Evolutionary conservation across 2,113 vertebrate species (phyloP).

Genomic region (Lipophrys pholis): DNA sequence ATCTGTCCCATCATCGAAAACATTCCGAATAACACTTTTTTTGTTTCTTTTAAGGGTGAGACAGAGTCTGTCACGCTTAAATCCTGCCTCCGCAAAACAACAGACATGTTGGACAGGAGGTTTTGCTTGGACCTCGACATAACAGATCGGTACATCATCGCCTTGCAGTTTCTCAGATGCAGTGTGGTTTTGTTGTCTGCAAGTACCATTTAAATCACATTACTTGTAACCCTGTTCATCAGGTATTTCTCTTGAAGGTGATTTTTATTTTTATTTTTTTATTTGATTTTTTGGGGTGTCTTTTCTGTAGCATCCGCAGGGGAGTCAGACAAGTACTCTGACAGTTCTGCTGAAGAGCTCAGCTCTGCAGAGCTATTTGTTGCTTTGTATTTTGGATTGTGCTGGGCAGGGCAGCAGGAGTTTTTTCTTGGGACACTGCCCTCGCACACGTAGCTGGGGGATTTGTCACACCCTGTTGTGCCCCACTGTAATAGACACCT

Average conservation of each 20-base stretch:
- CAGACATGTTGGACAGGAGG: slow-evolving; percentile 90
- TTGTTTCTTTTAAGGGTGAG: slow-evolving; percentile 87
- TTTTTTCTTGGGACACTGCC: slow-evolving; percentile 29
- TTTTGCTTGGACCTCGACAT: slow-evolving; percentile 98
- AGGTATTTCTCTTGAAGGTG: too few species aligned
- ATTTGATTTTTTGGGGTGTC: too few species aligned
- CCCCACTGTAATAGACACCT: slow-evolving; percentile 43
- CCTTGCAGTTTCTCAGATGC: slow-evolving; percentile 1
- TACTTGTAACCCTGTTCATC: too few species aligned
- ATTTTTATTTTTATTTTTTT: too few species aligned
- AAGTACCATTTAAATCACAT: too few species aligned
- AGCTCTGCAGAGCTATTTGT: too few species aligned
- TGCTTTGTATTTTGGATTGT: too few species aligned
- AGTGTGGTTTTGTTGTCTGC: neutral
- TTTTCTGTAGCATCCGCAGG: neutral
- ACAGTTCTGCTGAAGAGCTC: slow-evolving; percentile 4
- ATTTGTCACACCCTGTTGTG: slow-evolving; percentile 44
- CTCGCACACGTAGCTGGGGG: slow-evolving; percentile 23
- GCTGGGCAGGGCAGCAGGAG: neutral
- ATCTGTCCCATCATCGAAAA: neutral
- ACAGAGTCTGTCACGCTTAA: slow-evolving; percentile 89
- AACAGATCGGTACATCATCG: slow-evolving; percentile 88
- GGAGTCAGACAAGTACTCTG: neutral
- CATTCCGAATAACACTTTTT: slow-evolving; percentile 7
- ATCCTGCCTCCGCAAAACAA: slow-evolving; percentile 90